These are phyloP conservation scores for Panulirus ornatus DNA, from an alignment of 1,140 invertebrate species.

Conservation along the genomic window DNA sequence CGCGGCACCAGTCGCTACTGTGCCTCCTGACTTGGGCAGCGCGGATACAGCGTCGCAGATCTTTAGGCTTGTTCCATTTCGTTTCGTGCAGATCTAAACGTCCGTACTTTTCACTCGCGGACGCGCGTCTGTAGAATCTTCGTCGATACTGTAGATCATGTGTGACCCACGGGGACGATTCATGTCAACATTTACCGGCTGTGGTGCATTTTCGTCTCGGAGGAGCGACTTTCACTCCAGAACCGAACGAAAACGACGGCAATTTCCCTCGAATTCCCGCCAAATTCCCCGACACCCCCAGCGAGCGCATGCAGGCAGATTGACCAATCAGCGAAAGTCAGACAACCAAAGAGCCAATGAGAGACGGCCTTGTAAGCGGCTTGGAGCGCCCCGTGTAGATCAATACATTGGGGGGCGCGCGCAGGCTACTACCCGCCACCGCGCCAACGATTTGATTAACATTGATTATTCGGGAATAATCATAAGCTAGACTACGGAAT, in stretches of 20 bases:
- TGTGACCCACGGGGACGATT: neutral
- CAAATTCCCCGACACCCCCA: slow-evolving; percentile 26
- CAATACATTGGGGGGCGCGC: slow-evolving; percentile 59
- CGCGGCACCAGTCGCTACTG: slow-evolving; percentile 47
- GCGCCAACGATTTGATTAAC: slow-evolving; percentile 64
- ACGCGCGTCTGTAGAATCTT: neutral
- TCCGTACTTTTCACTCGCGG: neutral
- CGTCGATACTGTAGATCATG: neutral
- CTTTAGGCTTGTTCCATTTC: slow-evolving; percentile 24
- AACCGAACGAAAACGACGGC: slow-evolving; percentile 39
- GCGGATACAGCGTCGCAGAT: neutral
- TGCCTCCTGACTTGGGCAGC: slow-evolving; percentile 8
- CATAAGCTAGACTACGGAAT: neutral
- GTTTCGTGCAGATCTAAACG: neutral
- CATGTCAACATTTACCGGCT: neutral
- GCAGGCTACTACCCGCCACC: slow-evolving; percentile 34
- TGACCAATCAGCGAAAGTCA: slow-evolving; percentile 24
- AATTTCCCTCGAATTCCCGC: slow-evolving; percentile 48
- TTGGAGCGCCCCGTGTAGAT: slow-evolving; percentile 49
- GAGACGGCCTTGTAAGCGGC: neutral
- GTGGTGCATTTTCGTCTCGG: neutral
- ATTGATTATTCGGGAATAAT: slow-evolving; percentile 66
- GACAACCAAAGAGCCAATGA: slow-evolving; percentile 32
- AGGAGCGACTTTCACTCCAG: neutral
- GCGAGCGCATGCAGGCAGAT: slow-evolving; percentile 53